These are phyloP conservation scores for Tricholaema leucomelas DNA, from an alignment of 2,113 vertebrate species.

Conservation along the genomic window DNA sequence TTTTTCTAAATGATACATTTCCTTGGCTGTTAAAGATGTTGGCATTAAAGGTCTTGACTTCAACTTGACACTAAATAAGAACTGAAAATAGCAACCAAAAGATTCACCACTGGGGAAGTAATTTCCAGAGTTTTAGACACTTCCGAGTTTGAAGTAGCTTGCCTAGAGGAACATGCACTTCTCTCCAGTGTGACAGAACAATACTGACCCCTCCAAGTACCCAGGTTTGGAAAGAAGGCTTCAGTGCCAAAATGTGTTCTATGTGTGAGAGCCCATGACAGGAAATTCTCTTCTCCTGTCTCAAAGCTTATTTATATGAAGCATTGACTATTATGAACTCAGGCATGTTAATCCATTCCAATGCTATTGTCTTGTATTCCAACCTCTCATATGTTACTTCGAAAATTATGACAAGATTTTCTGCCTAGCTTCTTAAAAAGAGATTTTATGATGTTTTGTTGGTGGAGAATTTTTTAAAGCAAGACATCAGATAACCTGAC, in stretches of 20 bases:
- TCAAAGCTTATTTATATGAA: not conserved
- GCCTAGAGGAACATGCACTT: not conserved
- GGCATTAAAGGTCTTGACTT: not conserved
- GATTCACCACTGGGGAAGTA: not conserved
- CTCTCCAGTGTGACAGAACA: not conserved
- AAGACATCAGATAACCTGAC: not conserved
- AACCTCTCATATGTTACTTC: not conserved
- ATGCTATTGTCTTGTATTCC: not conserved
- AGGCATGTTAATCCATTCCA: not conserved
- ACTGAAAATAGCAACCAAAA: not conserved
- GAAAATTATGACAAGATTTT: not conserved
- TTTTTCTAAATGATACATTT: not conserved
- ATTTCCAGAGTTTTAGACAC: not conserved
- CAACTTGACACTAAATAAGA: not conserved
- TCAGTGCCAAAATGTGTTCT: not conserved
- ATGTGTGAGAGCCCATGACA: not conserved
- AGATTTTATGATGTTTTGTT: not conserved
- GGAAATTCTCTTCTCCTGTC: not conserved
- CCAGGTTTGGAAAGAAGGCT: not conserved
- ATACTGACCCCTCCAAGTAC: not conserved
- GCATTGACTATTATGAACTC: not conserved
- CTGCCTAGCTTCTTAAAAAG: not conserved
- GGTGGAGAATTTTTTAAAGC: not conserved
- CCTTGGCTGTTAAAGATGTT: not conserved
- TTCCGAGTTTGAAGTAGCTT: not conserved